Evolutionary conservation across 2,888 invertebrate species (phyloP), one percentile per base, ranked within the genome.

Genomic region (Phoenoteleia sp.): DNA sequence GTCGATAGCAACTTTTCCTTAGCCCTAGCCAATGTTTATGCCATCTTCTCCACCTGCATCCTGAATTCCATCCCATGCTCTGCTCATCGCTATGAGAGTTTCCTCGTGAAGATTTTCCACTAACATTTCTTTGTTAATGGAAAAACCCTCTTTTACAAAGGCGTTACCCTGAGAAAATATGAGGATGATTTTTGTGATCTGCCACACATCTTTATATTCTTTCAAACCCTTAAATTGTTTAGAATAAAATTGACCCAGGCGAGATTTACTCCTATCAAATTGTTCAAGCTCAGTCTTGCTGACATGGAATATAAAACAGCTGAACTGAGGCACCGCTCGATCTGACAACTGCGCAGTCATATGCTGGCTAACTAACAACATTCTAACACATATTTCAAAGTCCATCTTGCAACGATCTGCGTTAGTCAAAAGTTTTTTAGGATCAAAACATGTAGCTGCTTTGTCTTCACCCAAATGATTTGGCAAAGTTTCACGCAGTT

Each of bases 131-230:
- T 75, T 64, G 17, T 74, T 74, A 9, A 74, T 62, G 0, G 49
- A 74, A 74, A 74, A 74, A 25, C 60, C 74, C 17, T 62, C 39
- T 62, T 74, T 39, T 0, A 64, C 74, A 64, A 75, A 75, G 21
- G 62, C 42, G 29, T 64, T 75, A 11, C 74, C 52, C 5, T 74
- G 74, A 7, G 54, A 62, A 25, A 74, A 74, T 42, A 54, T 64
- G 25, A 64, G 62, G 23, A 74, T 42, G 0, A 74, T 39, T 74
- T 58, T 72, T 1, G 56, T n/a, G 42, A 39, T 25, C 25, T 69
- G 54, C 69, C 69, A 69, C 45, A 56, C 7, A 17, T 39, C 69
- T 69, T 69, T 15, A 27, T 58, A 60, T 4, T 72, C 69, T 47
- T 17, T 9, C 6, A 21, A 56, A 45, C 39, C 52, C 13, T 25